Base-by-base conservation (phyloP, 2,113 vertebrate species). In the Nycticebus coucang region DNA sequence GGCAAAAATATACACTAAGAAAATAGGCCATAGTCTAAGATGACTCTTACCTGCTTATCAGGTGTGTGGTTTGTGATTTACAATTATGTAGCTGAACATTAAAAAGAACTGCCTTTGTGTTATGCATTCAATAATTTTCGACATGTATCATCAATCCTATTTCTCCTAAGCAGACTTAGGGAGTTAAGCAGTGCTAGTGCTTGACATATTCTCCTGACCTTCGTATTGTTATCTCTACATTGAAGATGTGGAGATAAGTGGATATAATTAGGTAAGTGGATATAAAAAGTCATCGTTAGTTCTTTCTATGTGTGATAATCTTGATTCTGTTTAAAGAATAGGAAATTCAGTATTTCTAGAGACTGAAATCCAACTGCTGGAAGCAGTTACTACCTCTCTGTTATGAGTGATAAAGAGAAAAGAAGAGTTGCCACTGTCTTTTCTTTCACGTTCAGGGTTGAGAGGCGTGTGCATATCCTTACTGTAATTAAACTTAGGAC, bases 201-300 rank as follows among this genome's bases (percentile, higher is more conserved):
- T 80, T 90, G 60, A 37, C 19, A 22, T 17, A 45, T 77, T 30
- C 78, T 35, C 37, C 41, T 59, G 81, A 21, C 12, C 53, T 80
- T 71, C 59, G 14, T 92, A 87, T 96, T 87, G 71, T 60, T 96
- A 72, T 62, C 22, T 77, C 28, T 60, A 80, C 21, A 78, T 37
- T 80, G 35, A 83, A 66, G 24, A 90, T 85, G 26, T 75, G 84
- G 55, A 7, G 88, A 59, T 88, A 71, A 80, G 18, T 62, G 1
- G 53, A 1, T 71, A n/a, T n/a, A n/a, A n/a, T n/a, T n/a, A n/a
- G n/a, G n/a, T n/a, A n/a, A n/a, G n/a, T n/a, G n/a, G n/a, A n/a
- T n/a, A n/a, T n/a, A n/a, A n/a, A n/a, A n/a, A n/a, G 10, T n/a
- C 86, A 6, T 37, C 11, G 66, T 55, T 53, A 53, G 12, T 66